Conservation (phyloP, 64 coral and sea anemone species). For the Exaiptasia diaphana region DNA sequence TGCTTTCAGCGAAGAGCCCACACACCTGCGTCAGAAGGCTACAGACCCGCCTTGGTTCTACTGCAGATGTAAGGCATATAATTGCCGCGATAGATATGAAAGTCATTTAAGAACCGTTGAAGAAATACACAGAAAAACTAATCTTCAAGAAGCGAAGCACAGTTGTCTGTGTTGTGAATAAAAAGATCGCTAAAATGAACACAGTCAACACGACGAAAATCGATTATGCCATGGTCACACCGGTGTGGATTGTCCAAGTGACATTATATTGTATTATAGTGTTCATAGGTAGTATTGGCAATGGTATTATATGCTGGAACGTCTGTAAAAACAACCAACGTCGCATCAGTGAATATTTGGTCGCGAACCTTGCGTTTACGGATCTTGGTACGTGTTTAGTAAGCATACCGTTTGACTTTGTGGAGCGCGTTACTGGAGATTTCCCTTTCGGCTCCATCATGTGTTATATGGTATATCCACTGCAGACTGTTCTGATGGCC, state of each 20-base stretch:
- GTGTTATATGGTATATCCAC: conserved; percentile 80
- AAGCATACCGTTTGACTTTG: conserved; percentile 84
- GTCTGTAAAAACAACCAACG: conserved; percentile 50
- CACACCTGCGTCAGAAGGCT: too few species aligned
- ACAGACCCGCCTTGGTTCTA: too few species aligned
- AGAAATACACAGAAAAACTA: too few species aligned
- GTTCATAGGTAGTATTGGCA: conserved; percentile 55
- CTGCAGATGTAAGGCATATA: too few species aligned
- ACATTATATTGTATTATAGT: conserved; percentile 53
- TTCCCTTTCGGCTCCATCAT: conserved; percentile 77
- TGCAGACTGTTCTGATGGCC: conserved; percentile 84
- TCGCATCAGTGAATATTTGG: conserved; percentile 74
- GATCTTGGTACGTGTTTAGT: conserved; percentile 71
- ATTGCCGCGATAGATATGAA: too few species aligned
- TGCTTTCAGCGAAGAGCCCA: too few species aligned
- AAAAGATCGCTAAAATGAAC: too few species aligned
- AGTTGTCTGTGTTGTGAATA: too few species aligned
- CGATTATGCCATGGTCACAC: too few species aligned
- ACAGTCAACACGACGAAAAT: too few species aligned
- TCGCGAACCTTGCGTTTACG: conserved; percentile 78
- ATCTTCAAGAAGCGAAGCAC: too few species aligned
- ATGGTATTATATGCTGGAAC: conserved; percentile 58
- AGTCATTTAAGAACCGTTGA: too few species aligned
- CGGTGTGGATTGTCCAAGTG: neutral
- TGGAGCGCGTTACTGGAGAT: conserved; percentile 37